Conservation (phyloP, 2,888 invertebrate genomes). For the Torymus aiolomorphi region DNA sequence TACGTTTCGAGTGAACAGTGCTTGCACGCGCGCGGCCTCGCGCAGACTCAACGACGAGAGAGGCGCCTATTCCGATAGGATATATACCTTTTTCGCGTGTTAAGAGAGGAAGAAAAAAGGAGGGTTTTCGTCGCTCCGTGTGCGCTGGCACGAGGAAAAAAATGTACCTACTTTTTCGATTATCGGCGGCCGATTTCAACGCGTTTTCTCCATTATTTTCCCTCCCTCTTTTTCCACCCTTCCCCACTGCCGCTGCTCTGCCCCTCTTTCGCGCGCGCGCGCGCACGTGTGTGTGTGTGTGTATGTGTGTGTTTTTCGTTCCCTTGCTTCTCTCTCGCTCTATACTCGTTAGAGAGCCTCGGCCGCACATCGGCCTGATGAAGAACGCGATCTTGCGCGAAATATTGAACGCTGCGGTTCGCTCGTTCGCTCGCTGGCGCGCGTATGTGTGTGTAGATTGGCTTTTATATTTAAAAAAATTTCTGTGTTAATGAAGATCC, state of each 20-base stretch:
- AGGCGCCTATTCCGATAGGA: not conserved
- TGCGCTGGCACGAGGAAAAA: slow-evolving; percentile 1
- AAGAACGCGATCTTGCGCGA: slow-evolving; percentile 55
- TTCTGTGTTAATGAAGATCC: slow-evolving; percentile 49
- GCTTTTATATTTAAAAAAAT: slow-evolving; percentile 50
- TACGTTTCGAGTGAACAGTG: slow-evolving; percentile 2
- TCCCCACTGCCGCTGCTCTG: not conserved
- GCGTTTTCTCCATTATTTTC: slow-evolving; percentile 15
- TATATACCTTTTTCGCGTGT: not conserved
- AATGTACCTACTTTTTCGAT: slow-evolving; percentile 28
- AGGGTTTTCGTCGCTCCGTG: slow-evolving; percentile 10
- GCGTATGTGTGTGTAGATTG: slow-evolving; percentile 17
- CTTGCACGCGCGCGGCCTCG: too few relatives aligned
- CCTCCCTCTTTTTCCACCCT: not conserved
- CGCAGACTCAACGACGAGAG: not conserved
- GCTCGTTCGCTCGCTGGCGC: not conserved
- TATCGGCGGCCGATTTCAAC: slow-evolving; percentile 31
- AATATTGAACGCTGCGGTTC: slow-evolving; percentile 34
- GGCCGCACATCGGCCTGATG: slow-evolving; percentile 34
- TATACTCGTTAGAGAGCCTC: slow-evolving; percentile 38
- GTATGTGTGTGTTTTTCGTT: slow-evolving; percentile 2
- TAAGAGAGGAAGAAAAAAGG: not conserved
- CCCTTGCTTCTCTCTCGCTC: slow-evolving; percentile 9
- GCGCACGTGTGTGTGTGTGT: not conserved
- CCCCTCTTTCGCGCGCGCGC: not conserved